Evolutionary conservation across 2,888 invertebrate genomes (phyloP).

Genomic region (Oligia fasciuncula): DNA sequence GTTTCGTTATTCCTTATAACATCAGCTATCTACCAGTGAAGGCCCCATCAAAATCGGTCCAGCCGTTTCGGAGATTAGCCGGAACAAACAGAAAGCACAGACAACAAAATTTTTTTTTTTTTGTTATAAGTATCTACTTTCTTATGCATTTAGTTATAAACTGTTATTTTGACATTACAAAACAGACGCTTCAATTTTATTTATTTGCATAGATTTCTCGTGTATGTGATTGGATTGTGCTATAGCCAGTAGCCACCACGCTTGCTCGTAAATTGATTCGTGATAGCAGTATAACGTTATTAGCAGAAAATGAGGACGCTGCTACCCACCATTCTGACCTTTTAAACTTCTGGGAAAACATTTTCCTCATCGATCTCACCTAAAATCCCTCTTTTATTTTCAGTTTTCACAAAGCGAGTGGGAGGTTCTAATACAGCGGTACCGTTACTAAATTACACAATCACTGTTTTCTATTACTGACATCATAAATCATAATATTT

Average conservation of each 20-base stretch:
- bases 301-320: constrained; percentile 4
- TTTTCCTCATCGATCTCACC: constrained; percentile 11
- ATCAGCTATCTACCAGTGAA: neutral
- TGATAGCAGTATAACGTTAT: neutral
- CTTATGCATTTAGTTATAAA: neutral
- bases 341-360: constrained; percentile 27
- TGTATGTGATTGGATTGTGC: too few species aligned
- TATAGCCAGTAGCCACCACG: neutral
- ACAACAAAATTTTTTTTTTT: neutral
- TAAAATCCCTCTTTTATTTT: constrained; percentile 14
- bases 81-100: neutral
- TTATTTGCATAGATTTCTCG: neutral
- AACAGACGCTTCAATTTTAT: neutral
- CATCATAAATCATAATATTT: constrained; percentile 33
- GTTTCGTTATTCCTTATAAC: neutral
- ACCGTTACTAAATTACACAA: constrained; percentile 3
- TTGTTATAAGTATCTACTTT: neutral
- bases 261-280: neutral
- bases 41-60: neutral
- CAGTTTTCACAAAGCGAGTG: neutral
- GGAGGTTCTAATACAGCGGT: neutral
- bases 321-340: constrained; percentile 29
- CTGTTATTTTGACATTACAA: neutral
- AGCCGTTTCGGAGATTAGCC: neutral
- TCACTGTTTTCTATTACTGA: constrained; percentile 6